phyloP scores from a whole-genome alignment of 2,797 vertebrate species.

The Etheostoma nigrum region DNA sequence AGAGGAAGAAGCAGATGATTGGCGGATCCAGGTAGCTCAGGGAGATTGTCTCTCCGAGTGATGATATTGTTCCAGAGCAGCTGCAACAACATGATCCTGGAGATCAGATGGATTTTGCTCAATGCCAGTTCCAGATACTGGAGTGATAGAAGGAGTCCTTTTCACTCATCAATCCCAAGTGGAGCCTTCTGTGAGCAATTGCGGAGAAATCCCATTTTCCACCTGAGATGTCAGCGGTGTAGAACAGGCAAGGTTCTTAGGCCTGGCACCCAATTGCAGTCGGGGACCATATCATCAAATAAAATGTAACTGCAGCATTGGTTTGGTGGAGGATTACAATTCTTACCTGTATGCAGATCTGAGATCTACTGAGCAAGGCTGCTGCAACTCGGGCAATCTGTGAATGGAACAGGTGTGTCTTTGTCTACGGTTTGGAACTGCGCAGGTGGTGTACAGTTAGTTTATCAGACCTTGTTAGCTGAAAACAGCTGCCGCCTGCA shows the following conservation, averaged over 20 bases:
- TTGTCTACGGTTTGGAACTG: not conserved
- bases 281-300: not conserved
- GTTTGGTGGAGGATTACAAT: not conserved
- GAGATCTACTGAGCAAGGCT: not conserved
- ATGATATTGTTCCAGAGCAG: not conserved
- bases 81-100: not conserved
- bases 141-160: not conserved
- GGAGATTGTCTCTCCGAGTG: not conserved
- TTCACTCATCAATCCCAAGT: not conserved
- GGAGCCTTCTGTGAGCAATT: not conserved
- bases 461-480: conserved; percentile 1
- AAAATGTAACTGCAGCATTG: not conserved
- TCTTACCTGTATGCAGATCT: not conserved
- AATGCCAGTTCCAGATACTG: not conserved
- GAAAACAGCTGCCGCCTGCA: not conserved
- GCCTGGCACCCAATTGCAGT: not conserved
- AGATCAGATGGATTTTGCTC: not conserved
- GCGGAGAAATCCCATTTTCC: not conserved
- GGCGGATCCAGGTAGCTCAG: not conserved
- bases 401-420: not conserved
- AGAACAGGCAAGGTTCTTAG: not conserved
- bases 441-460: not conserved
- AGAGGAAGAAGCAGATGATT: not conserved
- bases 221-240: not conserved
- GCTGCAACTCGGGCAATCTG: not conserved